Percentiles rank a stretch among this genome's conserved stretches.
These are phyloP conservation scores for Baccha elongata DNA, from an alignment of 2,888 invertebrate species.

Conservation along the genomic window DNA sequence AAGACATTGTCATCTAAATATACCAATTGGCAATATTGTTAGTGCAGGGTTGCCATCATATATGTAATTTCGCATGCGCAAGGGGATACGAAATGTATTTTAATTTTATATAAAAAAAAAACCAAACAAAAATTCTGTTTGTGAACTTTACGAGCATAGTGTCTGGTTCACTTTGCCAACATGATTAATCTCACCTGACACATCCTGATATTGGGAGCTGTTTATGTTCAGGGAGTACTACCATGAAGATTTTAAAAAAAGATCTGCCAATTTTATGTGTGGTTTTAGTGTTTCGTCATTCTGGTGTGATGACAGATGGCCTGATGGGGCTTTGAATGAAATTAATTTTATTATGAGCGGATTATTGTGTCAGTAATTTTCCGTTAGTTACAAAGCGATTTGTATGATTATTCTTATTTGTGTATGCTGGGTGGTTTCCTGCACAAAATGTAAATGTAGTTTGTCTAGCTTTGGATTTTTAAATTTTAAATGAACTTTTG, in stretches of 20 bases:
- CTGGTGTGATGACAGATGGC: slow-evolving; percentile 45
- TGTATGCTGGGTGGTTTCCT: no score
- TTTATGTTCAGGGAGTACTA: not conserved
- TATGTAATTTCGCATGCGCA: not conserved
- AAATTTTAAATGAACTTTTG: no score
- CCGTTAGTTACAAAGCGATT: not conserved
- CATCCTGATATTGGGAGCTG: slow-evolving; percentile 43
- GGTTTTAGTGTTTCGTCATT: slow-evolving; percentile 56
- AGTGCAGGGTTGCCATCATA: slow-evolving; percentile 52
- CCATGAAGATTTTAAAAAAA: slow-evolving; percentile 1
- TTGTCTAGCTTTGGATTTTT: no score
- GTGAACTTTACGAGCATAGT: slow-evolving; percentile 5
- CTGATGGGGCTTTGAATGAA: slow-evolving; percentile 35
- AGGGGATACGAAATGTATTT: not conserved
- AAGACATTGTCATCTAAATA: slow-evolving; percentile 73
- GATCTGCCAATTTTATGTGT: slow-evolving; percentile 52
- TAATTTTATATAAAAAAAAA: slow-evolving; percentile 40
- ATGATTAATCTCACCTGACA: slow-evolving; percentile 71
- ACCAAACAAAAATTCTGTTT: slow-evolving; percentile 10
- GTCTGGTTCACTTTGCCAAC: slow-evolving; percentile 62
- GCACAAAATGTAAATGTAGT: no score
- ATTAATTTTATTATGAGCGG: slow-evolving; percentile 27
- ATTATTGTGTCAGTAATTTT: slow-evolving; percentile 17
- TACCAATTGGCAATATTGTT: slow-evolving; percentile 21
- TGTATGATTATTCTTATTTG: not conserved